Conservation (phyloP, 2,888 invertebrate genomes). For the Cerceris rybyensis region DNA sequence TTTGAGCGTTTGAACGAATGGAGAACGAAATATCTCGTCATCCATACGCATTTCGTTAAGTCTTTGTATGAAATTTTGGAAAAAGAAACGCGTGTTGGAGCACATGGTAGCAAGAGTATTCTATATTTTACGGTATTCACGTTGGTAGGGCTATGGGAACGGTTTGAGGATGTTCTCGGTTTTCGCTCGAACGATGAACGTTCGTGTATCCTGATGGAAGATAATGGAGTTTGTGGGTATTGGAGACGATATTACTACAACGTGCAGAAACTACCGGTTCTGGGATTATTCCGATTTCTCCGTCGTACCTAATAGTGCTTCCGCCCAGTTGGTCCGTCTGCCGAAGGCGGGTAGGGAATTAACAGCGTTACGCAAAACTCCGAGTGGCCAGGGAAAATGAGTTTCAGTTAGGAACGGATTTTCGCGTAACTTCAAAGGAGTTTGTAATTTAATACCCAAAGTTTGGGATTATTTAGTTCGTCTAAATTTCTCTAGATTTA, state of each 20-base stretch:
- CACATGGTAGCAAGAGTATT: no score
- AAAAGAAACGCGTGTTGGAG: no score
- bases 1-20: no score
- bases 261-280: conserved; percentile 37
- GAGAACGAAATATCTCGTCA: no score
- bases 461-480: conserved; percentile 21
- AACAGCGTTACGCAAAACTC: conserved; percentile 56
- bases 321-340: conserved; percentile 2
- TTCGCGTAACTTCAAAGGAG: conserved; percentile 20
- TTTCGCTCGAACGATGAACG: no score
- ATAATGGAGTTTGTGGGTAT: neutral
- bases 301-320: conserved; percentile 34
- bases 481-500: neutral
- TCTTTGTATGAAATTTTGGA: no score
- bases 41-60: no score
- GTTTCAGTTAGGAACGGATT: conserved; percentile 18
- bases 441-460: conserved; percentile 24
- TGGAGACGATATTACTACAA: conserved; percentile 8
- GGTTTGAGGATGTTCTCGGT: no score
- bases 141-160: no score
- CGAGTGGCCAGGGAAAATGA: conserved; percentile 33
- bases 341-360: conserved; percentile 52
- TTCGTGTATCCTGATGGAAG: no score
- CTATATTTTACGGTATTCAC: no score
- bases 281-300: conserved; percentile 52